Percentiles rank a stretch among this genome's conserved stretches.
Conservation (phyloP, 2,797 vertebrate species). For the Falco biarmicus region DNA sequence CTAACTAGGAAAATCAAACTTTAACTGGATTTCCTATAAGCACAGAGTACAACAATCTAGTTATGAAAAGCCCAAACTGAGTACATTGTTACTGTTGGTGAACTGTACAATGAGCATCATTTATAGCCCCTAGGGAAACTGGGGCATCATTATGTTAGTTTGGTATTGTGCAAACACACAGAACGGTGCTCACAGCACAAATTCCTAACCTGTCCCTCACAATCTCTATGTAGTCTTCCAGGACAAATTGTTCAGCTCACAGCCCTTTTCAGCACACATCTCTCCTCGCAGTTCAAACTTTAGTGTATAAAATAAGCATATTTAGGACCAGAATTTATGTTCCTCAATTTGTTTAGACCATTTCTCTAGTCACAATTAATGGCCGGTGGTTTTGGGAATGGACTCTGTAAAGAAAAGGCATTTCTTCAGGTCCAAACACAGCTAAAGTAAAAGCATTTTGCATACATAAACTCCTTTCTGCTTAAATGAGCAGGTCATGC, state of each 20-base stretch:
- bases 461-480: not conserved
- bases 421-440: not conserved
- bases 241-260: not conserved
- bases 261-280: not conserved
- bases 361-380: not conserved
- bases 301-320: not conserved
- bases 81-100: not conserved
- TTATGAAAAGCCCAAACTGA: slow-evolving; percentile 27
- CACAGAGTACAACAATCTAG: slow-evolving; percentile 45
- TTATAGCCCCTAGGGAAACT: not conserved
- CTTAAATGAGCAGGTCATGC: not conserved
- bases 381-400: not conserved
- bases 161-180: not conserved
- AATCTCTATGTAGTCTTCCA: not conserved
- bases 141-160: not conserved
- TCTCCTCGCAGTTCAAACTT: not conserved
- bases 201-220: not conserved
- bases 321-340: not conserved
- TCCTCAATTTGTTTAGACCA: not conserved
- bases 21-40: slow-evolving; percentile 54
- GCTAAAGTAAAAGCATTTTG: not conserved
- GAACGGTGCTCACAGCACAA: not conserved
- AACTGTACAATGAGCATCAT: not conserved
- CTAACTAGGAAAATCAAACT: slow-evolving; percentile 60
- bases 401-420: not conserved